Evolutionary conservation across 2,113 vertebrate genomes (phyloP), one percentile per base, ranked within the genome.

Genomic region (Phocoena sinus): DNA sequence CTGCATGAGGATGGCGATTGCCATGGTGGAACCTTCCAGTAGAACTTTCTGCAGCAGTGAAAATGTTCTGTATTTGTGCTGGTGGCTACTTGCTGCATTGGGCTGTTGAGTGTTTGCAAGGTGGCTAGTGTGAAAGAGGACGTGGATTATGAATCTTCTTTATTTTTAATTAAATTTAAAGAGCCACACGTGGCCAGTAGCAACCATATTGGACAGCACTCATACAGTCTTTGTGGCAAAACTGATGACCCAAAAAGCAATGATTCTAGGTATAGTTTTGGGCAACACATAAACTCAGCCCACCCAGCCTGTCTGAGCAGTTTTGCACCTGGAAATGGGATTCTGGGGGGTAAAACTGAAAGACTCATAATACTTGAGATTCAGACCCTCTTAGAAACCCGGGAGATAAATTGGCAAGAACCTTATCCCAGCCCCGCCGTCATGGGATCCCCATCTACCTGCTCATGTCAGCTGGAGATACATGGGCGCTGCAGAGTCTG

Each of bases 141-240:
- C 60, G 18, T 65, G 18, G 17, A 65, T 41, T 8, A 41, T 73
- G 44, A 53, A 63, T 70, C 63, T 79, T 68, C 80, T 65, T 89
- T 89, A 5, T 47, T 93, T 83, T 91, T 11, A 79, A 95, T 80
- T 79, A 87, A 41, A 71, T 93, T 58, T 81, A 67, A 80, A 33
- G 56, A 89, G 65, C 47, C 3, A 17, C 13, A 28, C 2, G 14
- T 60, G 62, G 5, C 62, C 20, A 14, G 28, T 58, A 47, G 58
- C 67, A 77, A 4, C 60, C 7, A 0, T 36, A 20, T 38, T 82
- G 47, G 79, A 31, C 25, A 58, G 67, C 44, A 21, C 18, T 53
- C 25, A 15, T 23, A 3, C 1, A 13, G 21, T 31, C 21, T 82
- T 92, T 71, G 63, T 20, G 53, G 67, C 28, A 91, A 81, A 84